Evolutionary conservation across 1,140 invertebrate genomes (phyloP), one percentile per base, ranked within the genome.

Genomic region (Paracyclopina nana): DNA sequence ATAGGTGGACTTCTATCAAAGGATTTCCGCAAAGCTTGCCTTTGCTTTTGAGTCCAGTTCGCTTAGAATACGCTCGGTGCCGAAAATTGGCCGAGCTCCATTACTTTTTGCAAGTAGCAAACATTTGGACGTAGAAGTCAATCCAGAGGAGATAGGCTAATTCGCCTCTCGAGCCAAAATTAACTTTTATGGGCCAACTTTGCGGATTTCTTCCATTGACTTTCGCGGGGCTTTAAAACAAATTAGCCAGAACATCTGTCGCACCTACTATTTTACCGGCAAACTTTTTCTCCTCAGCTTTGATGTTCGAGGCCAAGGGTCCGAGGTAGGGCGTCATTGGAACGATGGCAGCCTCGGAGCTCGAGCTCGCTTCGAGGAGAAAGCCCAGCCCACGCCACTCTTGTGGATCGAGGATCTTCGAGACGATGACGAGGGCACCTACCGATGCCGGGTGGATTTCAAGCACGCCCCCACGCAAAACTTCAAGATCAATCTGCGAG

Each of bases 371-470:
- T 46, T 53, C 24, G 44, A 48, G 14, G 45, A 48, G 25, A 48
- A 29, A 28, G 25, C 16, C 27, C 12, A 20, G 16, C 45, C 45
- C 16, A 28, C 30, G 12, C 27, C 45, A 14, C 22, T 28, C 30
- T 66, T 85, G 44, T 70, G 77, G 50, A 72, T 85, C 25, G 77
- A 80, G 57, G 72, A 75, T 57, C 72, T 85, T 12, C 68, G 72
- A 26, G 67, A 77, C 29, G 68, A 70, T 9, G 82, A 87, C 63
- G 80, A 79, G 38, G 82, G 81, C 1, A 70, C 84, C 45, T 88
- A 85, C 63, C 70, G 81, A 46, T 88, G 84, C 65, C 68, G 84
- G 40, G 82, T 87, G 5, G 84, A 88, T 63, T 88, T 87, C 64
- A 74, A 74, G 38, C 82, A 85, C 62, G 83, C 81, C 0, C 81